Percentiles rank a stretch among this genome's conserved stretches.
Evolutionary conservation across 2,113 vertebrate species (phyloP).

Genomic region (Tonatia bakeri): DNA sequence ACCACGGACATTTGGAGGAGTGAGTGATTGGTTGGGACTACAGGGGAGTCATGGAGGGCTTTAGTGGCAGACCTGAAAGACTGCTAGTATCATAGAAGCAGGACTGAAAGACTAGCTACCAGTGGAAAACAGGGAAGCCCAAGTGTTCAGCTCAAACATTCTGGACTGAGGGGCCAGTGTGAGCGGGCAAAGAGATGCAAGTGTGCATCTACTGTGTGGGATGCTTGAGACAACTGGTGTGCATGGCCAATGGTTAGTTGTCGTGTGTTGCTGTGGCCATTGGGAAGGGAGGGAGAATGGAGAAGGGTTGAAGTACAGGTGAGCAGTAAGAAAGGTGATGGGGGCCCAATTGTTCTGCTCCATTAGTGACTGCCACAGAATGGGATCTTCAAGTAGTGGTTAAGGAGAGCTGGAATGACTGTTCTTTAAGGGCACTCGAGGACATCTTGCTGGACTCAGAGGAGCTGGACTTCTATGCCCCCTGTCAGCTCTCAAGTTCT

Average conservation of each 20-base stretch:
- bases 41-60: neutral
- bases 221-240: rapidly evolving
- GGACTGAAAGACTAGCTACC: neutral
- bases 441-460: neutral
- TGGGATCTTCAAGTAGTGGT: neutral
- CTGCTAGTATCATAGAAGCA: neutral
- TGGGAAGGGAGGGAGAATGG: neutral
- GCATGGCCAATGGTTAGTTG: neutral
- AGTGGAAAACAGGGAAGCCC: neutral
- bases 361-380: neutral
- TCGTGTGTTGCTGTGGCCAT: neutral
- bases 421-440: neutral
- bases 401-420: neutral
- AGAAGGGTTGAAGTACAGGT: neutral
- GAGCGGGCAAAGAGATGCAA: neutral
- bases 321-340: neutral
- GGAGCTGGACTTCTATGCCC: neutral
- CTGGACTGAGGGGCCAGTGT: neutral
- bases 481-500: neutral
- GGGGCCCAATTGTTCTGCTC: neutral
- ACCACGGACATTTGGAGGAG: neutral
- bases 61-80: neutral
- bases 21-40: neutral
- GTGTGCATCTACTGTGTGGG: neutral
- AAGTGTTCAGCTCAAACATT: neutral